Evolutionary conservation across 2,113 vertebrate species (phyloP).

Genomic region (Himantopus leucocephalus): DNA sequence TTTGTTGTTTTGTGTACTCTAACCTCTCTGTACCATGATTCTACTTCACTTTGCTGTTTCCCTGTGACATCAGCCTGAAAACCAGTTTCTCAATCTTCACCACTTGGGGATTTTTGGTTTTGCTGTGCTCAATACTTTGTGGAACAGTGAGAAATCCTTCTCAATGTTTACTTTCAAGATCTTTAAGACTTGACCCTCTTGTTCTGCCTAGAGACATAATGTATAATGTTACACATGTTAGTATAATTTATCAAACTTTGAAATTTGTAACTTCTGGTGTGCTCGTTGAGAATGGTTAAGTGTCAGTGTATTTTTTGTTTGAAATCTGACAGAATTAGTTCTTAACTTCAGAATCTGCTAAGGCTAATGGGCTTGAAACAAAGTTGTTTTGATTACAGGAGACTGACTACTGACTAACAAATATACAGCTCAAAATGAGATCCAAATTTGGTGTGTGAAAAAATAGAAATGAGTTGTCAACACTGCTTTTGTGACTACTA

Average conservation of each 20-base stretch:
- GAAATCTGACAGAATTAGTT: neutral
- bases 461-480: neutral
- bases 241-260: neutral
- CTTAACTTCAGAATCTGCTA: neutral
- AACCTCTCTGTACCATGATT: neutral
- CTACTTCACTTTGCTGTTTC: neutral
- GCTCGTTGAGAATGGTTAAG: neutral
- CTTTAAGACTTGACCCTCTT: neutral
- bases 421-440: neutral
- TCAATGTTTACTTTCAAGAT: neutral
- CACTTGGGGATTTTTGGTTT: neutral
- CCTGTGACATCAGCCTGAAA: neutral
- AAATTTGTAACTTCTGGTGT: neutral
- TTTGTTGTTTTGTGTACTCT: neutral
- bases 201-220: fast-evolving
- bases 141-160: neutral
- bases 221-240: neutral
- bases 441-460: neutral
- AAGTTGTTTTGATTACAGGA: neutral
- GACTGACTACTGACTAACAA: neutral
- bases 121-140: neutral
- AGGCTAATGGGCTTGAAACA: neutral
- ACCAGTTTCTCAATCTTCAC: neutral
- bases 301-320: neutral
- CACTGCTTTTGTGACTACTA: neutral